Base-by-base conservation (phyloP, 2,888 invertebrate species). In the Ypsolopha scabrella region DNA sequence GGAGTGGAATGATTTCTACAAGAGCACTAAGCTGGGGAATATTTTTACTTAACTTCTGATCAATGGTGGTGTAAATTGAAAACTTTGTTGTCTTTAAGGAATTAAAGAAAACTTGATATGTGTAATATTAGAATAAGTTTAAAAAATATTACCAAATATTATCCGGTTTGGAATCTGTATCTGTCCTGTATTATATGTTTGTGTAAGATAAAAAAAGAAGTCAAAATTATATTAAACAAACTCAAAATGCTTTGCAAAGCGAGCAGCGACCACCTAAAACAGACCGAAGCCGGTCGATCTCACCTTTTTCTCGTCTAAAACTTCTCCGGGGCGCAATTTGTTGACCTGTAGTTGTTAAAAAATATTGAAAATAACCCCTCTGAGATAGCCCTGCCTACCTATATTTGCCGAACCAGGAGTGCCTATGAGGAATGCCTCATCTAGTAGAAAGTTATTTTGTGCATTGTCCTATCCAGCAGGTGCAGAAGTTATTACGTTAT, bases 241-340 rank as follows among this genome's bases (percentile, higher is more conserved):
- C 66, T 48, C 67, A 80, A 77, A 81, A 83, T 80, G 82, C 80
- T 82, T 81, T 78, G 82, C 82, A 79, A 77, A 86, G 85, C 85
- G 78, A 82, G 79, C 78, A 83, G 80, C 76, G 76, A 79, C 82
- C 81, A 79, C 80, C 82, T 82, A 81, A 76, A 76, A 76, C 67
- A 70, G 78, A 75, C 77, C 80, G 81, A 82, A 80, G 73, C 80
- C 81, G 80, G 74, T 75, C 72, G 72, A 76, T 82, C 85, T 94
- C 94, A 96, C 96, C 96, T 95, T 94, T 90, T 93, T 94, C 82
- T 96, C 96, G 88, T 94, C 94, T 89, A 94, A 86, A 83, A 96
- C 93, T 91, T 96, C 96, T 83, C 96, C 96, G 69, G 96, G 96
- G 72, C 96, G 94, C 87, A 96, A 94, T 92, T 95, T 94, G 87